A percentile compares a stretch with the other conserved stretches of the same genome.
phyloP scores from a whole-genome alignment of 2,797 vertebrate species.

The Intellagama lesueurii region DNA sequence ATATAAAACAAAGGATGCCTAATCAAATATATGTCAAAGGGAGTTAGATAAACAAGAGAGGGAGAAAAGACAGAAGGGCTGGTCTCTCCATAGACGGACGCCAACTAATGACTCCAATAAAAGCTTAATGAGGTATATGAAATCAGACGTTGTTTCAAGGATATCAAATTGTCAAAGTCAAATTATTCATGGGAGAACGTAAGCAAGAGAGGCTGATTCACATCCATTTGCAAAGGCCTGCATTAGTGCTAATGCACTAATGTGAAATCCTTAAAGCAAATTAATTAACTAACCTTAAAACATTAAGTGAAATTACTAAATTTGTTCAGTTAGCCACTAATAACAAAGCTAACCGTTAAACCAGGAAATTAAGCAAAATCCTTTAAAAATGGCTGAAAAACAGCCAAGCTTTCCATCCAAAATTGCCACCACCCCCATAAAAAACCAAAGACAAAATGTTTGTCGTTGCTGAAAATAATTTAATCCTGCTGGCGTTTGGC shows the following conservation, averaged over 20 bases:
- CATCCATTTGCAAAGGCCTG: background rate
- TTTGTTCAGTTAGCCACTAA: background rate
- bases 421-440: too few species aligned
- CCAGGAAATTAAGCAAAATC: too few species aligned
- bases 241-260: background rate
- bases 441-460: too few species aligned
- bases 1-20: background rate
- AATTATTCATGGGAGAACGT: background rate
- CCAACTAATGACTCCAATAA: conserved; percentile 21
- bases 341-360: background rate
- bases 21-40: background rate
- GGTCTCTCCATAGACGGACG: background rate
- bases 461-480: too few species aligned
- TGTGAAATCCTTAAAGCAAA: background rate
- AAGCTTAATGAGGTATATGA: conserved; percentile 26
- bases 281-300: background rate
- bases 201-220: background rate
- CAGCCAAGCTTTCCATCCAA: too few species aligned
- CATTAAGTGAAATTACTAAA: background rate
- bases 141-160: conserved; percentile 4
- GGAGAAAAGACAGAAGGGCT: background rate
- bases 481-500: too few species aligned
- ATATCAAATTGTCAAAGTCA: background rate
- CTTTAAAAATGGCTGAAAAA: too few species aligned
- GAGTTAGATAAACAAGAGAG: conserved; percentile 4